Evolutionary conservation across 2,113 vertebrate genomes (phyloP).

Genomic region (Perca fluviatilis): DNA sequence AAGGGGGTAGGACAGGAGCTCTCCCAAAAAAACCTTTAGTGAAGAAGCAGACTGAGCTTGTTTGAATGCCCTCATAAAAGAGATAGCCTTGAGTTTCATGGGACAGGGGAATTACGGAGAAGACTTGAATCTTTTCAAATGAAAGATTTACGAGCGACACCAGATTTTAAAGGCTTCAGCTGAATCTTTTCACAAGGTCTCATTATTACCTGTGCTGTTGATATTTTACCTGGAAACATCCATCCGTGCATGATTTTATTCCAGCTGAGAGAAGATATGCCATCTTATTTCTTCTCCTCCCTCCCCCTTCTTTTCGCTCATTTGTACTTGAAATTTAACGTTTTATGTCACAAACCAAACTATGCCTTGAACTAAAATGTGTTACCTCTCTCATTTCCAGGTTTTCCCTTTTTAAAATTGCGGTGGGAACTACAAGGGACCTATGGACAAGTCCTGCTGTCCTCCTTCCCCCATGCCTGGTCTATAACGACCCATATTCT

Average conservation of each 20-base stretch:
- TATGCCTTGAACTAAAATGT: constrained; percentile 20
- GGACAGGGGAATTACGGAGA: constrained; percentile 5
- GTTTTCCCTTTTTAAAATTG: constrained; percentile 35
- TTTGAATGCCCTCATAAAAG: constrained; percentile 51
- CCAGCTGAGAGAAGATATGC: constrained; percentile 12
- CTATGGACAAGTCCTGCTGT: constrained; percentile 70
- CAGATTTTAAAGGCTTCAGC: not conserved
- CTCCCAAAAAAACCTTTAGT: constrained; percentile 67
- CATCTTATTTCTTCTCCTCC: not conserved
- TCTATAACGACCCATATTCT: constrained; percentile 67
- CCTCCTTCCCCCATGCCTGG: constrained; percentile 76
- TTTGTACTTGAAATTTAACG: constrained; percentile 3
- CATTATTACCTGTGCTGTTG: not conserved
- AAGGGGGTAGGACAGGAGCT: constrained; percentile 69
- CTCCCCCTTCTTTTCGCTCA: not conserved
- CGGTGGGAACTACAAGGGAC: constrained; percentile 45
- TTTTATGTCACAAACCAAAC: not conserved
- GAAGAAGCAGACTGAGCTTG: constrained; percentile 57
- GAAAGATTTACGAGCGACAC: not conserved
- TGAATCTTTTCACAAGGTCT: constrained; percentile 20
- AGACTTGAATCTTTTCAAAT: constrained; percentile 15
- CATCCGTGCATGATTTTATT: not conserved
- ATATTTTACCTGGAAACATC: constrained; percentile 29
- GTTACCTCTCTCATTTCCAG: constrained; percentile 58
- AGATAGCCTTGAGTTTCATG: constrained; percentile 43